Conservation (phyloP, 53 echinoderm and acorn worm genomes). For the Mesocentrotus franciscanus region DNA sequence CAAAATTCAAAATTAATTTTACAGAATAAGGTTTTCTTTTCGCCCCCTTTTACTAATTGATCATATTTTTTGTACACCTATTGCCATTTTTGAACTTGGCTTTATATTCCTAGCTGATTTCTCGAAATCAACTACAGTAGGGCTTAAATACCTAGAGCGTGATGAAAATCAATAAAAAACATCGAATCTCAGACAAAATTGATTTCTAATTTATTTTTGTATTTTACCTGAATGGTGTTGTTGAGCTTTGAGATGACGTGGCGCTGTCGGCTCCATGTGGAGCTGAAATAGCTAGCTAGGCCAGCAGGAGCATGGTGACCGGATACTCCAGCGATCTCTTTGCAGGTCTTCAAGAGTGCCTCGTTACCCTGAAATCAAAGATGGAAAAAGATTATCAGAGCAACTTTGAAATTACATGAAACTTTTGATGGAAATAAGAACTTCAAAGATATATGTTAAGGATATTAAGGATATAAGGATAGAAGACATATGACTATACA, state of each 20-base stretch:
- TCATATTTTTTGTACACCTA: no score
- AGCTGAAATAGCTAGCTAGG: slow-evolving; percentile 41
- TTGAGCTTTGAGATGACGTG: neutral
- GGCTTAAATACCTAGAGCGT: no score
- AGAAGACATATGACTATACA: no score
- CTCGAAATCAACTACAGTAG: no score
- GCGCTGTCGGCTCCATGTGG: slow-evolving; percentile 44
- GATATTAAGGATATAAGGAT: neutral
- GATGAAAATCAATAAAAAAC: no score
- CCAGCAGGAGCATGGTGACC: slow-evolving; percentile 55
- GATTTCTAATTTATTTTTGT: no score
- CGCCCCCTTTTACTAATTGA: no score
- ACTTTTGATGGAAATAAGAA: neutral
- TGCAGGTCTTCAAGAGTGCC: slow-evolving; percentile 36
- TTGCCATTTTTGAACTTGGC: neutral
- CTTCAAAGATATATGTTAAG: neutral
- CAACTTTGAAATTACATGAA: neutral
- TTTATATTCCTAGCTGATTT: neutral
- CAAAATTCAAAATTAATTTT: no score
- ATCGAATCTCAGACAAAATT: no score
- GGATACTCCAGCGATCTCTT: slow-evolving; percentile 57
- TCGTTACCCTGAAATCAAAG: slow-evolving; percentile 23
- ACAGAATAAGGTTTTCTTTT: no score
- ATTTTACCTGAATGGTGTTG: slow-evolving; percentile 8
- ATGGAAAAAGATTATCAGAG: neutral